A percentile compares a stretch with the other conserved stretches of the same genome.
phyloP scores from a whole-genome alignment of 1,140 invertebrate genomes.

The Pseudomyrmex pallidus region DNA sequence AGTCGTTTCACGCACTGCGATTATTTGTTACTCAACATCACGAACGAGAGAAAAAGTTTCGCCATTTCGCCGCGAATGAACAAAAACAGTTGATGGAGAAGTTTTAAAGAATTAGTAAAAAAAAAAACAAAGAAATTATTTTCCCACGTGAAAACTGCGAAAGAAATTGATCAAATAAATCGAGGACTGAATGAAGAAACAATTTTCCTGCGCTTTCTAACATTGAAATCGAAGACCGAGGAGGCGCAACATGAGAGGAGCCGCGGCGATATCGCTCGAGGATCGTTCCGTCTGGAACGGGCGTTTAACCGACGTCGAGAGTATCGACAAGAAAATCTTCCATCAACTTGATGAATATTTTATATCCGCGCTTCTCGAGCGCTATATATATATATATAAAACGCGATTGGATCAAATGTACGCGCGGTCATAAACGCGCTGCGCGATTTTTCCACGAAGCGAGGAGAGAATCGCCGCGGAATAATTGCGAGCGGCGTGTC shows the following conservation, averaged over 20 bases:
- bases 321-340: not conserved
- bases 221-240: not conserved
- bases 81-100: too few relatives aligned
- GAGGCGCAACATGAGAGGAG: not conserved
- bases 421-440: conserved; percentile 9
- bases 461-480: not conserved
- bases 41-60: too few relatives aligned
- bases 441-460: conserved; percentile 19
- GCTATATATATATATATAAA: not conserved
- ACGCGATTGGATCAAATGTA: not conserved
- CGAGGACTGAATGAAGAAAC: not conserved
- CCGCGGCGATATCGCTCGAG: not conserved
- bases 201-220: not conserved
- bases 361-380: conserved; percentile 16
- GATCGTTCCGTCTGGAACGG: not conserved
- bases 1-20: too few relatives aligned
- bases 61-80: too few relatives aligned
- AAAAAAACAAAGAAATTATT: too few relatives aligned
- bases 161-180: too few relatives aligned
- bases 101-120: too few relatives aligned
- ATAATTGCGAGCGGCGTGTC: conserved; percentile 10
- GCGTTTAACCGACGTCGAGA: conserved; percentile 1
- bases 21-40: too few relatives aligned
- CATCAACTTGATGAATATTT: conserved; percentile 31
- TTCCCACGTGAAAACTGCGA: too few relatives aligned